Evolutionary conservation across 2,888 invertebrate genomes (phyloP), one percentile per base, ranked within the genome.

Genomic region (Scaptodrosophila latifasciaeformis): DNA sequence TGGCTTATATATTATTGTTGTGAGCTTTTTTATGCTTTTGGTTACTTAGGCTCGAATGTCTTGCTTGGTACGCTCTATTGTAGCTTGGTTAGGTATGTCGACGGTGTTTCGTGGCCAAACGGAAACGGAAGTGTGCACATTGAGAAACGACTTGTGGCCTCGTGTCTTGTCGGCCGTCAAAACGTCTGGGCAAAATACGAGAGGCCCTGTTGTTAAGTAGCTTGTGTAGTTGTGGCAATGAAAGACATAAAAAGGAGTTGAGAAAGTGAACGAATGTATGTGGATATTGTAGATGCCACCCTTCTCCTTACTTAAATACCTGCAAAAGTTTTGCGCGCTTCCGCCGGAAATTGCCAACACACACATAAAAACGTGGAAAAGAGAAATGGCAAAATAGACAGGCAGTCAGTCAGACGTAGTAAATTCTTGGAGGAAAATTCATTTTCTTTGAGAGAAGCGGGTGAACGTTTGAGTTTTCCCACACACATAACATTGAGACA

Each of bases 281-380:
- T 51, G 39, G 45, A n/a, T n/a, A n/a, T n/a, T n/a, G n/a, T n/a
- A n/a, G n/a, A n/a, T n/a, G n/a, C n/a, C n/a, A n/a, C n/a, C n/a
- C n/a, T n/a, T n/a, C n/a, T n/a, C n/a, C 24, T 5, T 62, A 79
- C 65, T 77, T 77, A 72, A 79, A 79, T 79, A 72, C 80, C 80
- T 70, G 74, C 49, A 49, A 59, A 72, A 77, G 61, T 69, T 67
- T 47, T 72, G 59, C 62, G 65, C 63, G 63, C 77, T 72, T 77
- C 75, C 75, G 67, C 58, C 77, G 80, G 80, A 80, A 70, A 65
- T 79, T 64, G 67, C 56, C 53, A 44, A n/a, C n/a, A n/a, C 52
- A 67, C 58, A 59, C 54, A 49, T 34, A 40, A 21, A 24, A n/a
- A 49, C 18, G 18, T 12, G 54, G 45, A 12, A 35, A 47, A 53